Evolutionary conservation across 2,888 invertebrate species (phyloP).

Genomic region (Augochlorella aurata): DNA sequence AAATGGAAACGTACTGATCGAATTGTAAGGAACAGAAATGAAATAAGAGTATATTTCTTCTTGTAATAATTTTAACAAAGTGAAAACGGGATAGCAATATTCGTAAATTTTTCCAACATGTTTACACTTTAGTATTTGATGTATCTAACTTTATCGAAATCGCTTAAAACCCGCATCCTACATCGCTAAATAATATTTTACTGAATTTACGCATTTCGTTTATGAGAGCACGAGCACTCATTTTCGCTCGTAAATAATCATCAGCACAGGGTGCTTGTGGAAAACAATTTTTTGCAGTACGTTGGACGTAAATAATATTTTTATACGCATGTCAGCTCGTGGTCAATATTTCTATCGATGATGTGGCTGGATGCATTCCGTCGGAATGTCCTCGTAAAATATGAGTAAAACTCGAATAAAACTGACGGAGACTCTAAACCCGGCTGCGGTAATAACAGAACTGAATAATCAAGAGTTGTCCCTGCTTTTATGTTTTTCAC

Average conservation of each 20-base stretch:
- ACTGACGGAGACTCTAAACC: conserved; percentile 10
- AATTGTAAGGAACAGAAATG: too few relatives aligned
- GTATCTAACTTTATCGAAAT: too few relatives aligned
- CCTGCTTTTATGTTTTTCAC: conserved; percentile 7
- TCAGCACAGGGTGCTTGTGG: background rate
- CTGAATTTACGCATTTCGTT: background rate
- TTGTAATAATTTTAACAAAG: too few relatives aligned
- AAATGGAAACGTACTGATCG: too few relatives aligned
- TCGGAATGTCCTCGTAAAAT: conserved; percentile 36
- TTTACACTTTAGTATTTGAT: too few relatives aligned
- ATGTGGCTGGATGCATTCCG: conserved; percentile 16
- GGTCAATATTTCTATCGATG: conserved; percentile 26
- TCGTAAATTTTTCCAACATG: too few relatives aligned
- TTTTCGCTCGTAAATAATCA: background rate
- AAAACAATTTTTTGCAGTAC: conserved; percentile 7
- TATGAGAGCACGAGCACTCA: background rate
- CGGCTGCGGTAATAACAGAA: conserved; percentile 22
- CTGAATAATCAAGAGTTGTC: conserved; percentile 32
- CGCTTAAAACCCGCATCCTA: too few relatives aligned
- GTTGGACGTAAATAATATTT: conserved; percentile 21
- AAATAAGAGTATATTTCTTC: too few relatives aligned
- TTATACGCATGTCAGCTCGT: conserved; percentile 6
- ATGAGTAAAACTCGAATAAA: conserved; percentile 46
- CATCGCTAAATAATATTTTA: background rate
- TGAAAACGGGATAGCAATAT: too few relatives aligned